Conservation (phyloP, 2,888 invertebrate genomes). For the Caenorhabditis panamensis region DNA sequence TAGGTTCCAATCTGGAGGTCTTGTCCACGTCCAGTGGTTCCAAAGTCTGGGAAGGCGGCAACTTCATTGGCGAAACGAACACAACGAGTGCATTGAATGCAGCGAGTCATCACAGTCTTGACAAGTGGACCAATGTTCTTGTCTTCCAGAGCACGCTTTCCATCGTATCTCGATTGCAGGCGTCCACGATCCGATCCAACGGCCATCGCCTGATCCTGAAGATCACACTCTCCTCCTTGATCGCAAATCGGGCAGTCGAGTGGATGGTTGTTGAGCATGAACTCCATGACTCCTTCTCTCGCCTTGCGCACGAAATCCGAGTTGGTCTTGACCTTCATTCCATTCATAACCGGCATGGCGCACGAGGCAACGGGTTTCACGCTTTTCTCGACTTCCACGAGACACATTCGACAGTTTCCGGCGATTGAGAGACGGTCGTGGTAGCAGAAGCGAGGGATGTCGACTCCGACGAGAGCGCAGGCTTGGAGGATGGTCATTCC, state of each 20-base stretch:
- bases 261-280: conserved; percentile 97
- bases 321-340: conserved; percentile 95
- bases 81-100: conserved; percentile 94
- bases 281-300: conserved; percentile 93
- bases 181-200: conserved; percentile 90
- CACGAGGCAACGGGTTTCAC: conserved; percentile 98
- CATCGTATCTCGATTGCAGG: conserved; percentile 77
- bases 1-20: conserved; percentile 99
- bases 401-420: conserved; percentile 99
- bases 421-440: conserved; percentile 98
- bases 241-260: conserved; percentile 99
- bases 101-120: conserved; percentile 99
- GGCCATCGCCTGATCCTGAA: conserved; percentile 98
- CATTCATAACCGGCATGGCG: conserved; percentile 99
- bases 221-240: conserved; percentile 87
- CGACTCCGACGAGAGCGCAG: conserved; percentile 93
- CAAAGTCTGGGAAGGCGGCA: conserved; percentile 97
- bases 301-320: conserved; percentile 88
- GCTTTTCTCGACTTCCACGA: conserved; percentile 98
- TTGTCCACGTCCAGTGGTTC: conserved; percentile 87
- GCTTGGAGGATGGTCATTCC: conserved; percentile 95
- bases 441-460: conserved; percentile 99
- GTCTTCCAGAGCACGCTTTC: conserved; percentile 92
- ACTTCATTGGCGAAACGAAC: conserved; percentile 94
- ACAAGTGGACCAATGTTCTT: conserved; percentile 98